These are phyloP conservation scores for Hydriomena furcata DNA, from an alignment of 2,888 invertebrate species.

Conservation along the genomic window DNA sequence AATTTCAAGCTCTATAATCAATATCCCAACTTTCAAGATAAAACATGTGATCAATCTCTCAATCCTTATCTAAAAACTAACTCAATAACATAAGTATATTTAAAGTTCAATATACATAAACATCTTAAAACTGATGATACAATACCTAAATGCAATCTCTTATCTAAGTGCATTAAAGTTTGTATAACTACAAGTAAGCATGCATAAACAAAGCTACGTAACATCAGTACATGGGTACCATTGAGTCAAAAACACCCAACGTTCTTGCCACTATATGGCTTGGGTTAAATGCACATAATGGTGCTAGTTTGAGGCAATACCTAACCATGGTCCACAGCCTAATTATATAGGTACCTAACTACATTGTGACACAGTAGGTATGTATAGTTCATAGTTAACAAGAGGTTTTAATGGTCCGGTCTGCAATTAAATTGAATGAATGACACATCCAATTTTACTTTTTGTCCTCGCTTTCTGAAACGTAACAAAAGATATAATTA, in stretches of 20 bases:
- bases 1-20: no score
- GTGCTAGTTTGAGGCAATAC: constrained; percentile 7
- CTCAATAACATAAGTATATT: no score
- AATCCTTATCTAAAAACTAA: no score
- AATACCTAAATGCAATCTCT: constrained; percentile 3
- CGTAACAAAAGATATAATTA: not conserved
- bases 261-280: constrained; percentile 4
- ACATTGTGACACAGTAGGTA: constrained; percentile 17
- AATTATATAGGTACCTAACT: constrained; percentile 24
- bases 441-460: constrained; percentile 17
- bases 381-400: constrained; percentile 6
- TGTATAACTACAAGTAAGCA: not conserved
- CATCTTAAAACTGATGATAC: not conserved
- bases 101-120: constrained; percentile 3
- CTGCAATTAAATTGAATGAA: not conserved
- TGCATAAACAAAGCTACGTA: not conserved
- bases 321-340: constrained; percentile 5
- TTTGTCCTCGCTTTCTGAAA: constrained; percentile 12
- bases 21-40: no score
- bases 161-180: not conserved
- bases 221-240: constrained; percentile 8
- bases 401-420: constrained; percentile 14
- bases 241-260: not conserved
- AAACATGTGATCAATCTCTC: not conserved
- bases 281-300: constrained; percentile 6